A percentile compares a stretch with the other conserved stretches of the same genome.
Conservation (phyloP, 2,888 invertebrate genomes). For the Aphrophora alni region DNA sequence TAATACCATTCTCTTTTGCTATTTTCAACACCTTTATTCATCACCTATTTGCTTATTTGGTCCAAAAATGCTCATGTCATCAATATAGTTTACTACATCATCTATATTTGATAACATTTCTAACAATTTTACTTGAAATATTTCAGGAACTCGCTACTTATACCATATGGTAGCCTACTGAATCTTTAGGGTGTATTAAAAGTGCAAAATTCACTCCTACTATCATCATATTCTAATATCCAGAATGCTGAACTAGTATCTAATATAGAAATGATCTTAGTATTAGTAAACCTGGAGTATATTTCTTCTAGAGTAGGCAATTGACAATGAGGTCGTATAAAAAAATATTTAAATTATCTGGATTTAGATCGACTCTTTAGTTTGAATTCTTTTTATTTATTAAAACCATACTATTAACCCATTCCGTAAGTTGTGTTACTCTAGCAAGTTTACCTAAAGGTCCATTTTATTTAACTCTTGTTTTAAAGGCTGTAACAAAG, state of each 20-base stretch:
- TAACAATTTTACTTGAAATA: too few species aligned
- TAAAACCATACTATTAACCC: conserved; percentile 35
- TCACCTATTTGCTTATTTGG: too few species aligned
- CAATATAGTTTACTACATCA: too few species aligned
- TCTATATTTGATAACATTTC: too few species aligned
- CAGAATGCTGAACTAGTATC: conserved; percentile 36
- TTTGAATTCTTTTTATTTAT: conserved; percentile 33
- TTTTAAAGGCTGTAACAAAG: conserved; percentile 24
- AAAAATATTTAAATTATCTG: conserved; percentile 41
- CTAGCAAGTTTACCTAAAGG: conserved; percentile 30
- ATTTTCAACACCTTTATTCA: too few species aligned
- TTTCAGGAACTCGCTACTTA: too few species aligned
- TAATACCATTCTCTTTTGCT: too few species aligned
- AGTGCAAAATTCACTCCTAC: conserved; percentile 32
- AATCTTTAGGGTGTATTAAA: conserved; percentile 35
- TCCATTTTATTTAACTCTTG: conserved; percentile 27
- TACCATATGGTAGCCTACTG: conserved; percentile 32
- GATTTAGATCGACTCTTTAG: conserved; percentile 34
- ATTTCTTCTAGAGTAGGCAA: conserved; percentile 27
- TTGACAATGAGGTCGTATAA: conserved; percentile 31
- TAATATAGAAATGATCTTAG: conserved; percentile 27
- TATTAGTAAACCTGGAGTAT: neutral
- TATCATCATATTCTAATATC: conserved; percentile 34
- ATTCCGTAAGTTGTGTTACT: conserved; percentile 36
- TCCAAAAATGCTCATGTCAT: too few species aligned